Evolutionary conservation across 2,113 vertebrate genomes (phyloP).

Genomic region (Anoura caudifer): DNA sequence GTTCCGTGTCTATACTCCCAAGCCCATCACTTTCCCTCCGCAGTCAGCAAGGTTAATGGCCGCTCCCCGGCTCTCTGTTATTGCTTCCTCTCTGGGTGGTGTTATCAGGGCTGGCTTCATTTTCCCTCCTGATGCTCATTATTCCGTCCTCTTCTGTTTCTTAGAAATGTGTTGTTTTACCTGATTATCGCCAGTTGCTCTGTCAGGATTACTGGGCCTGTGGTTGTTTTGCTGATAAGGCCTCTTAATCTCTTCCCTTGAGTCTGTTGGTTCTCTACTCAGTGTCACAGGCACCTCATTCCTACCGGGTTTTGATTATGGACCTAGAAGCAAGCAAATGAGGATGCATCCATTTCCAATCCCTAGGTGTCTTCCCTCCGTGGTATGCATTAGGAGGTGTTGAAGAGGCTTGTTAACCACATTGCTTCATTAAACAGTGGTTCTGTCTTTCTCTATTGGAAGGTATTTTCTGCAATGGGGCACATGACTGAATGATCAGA

Average conservation of each 20-base stretch:
- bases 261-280: background rate
- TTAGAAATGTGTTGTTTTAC: slow-evolving; percentile 30
- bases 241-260: background rate
- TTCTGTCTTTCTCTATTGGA: background rate
- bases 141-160: slow-evolving; percentile 27
- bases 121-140: background rate
- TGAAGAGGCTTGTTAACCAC: background rate
- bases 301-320: background rate
- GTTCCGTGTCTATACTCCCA: background rate
- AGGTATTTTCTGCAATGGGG: background rate
- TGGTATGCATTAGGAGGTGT: background rate
- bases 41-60: background rate
- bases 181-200: slow-evolving; percentile 11
- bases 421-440: background rate
- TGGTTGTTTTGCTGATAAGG: background rate
- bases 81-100: background rate
- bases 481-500: background rate
- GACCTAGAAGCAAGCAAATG: slow-evolving; percentile 15
- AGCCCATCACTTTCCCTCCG: slow-evolving; percentile 17
- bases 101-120: background rate
- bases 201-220: background rate
- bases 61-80: background rate
- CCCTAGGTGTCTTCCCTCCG: background rate
- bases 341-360: background rate
- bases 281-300: background rate